A percentile compares a stretch with the other conserved stretches of the same genome.
Evolutionary conservation across 2,797 vertebrate genomes (phyloP).

Genomic region (Sebastes diaconus): DNA sequence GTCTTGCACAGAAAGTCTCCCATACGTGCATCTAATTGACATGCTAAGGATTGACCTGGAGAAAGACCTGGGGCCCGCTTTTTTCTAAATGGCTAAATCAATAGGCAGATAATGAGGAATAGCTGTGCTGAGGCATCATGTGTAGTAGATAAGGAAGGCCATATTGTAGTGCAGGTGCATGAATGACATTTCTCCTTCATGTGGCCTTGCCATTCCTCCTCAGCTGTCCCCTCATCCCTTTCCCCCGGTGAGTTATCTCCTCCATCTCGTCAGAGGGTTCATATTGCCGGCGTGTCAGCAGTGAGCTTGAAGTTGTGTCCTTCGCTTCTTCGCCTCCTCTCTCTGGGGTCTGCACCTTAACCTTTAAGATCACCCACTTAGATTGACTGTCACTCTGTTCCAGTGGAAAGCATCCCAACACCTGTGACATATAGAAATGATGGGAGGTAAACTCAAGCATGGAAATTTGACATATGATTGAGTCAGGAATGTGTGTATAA

Average conservation of each 20-base stretch:
- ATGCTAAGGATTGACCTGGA: not conserved
- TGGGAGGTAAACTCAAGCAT: not conserved
- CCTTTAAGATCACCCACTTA: not conserved
- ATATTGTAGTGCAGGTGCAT: not conserved
- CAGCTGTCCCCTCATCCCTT: conserved; percentile 13
- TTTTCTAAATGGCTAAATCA: conserved; percentile 10
- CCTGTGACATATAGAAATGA: not conserved
- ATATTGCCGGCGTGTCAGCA: not conserved
- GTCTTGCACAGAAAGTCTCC: not conserved
- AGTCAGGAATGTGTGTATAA: not conserved
- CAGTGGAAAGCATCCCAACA: not conserved
- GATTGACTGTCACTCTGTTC: conserved; percentile 3
- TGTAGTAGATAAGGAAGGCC: not conserved
- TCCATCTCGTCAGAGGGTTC: conserved; percentile 6
- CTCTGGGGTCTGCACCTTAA: not conserved
- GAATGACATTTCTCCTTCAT: conserved; percentile 43
- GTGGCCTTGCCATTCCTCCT: conserved; percentile 27
- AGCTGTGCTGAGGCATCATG: not conserved
- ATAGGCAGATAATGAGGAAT: conserved; percentile 14
- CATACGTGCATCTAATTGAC: not conserved
- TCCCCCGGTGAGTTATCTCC: conserved; percentile 24
- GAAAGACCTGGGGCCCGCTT: not conserved
- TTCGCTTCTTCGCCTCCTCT: not conserved
- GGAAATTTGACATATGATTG: not conserved
- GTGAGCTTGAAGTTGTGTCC: not conserved